A percentile compares a stretch with the other conserved stretches of the same genome.
phyloP scores from a whole-genome alignment of 2,888 invertebrate species.

The Lordiphosa andalusiaca region DNA sequence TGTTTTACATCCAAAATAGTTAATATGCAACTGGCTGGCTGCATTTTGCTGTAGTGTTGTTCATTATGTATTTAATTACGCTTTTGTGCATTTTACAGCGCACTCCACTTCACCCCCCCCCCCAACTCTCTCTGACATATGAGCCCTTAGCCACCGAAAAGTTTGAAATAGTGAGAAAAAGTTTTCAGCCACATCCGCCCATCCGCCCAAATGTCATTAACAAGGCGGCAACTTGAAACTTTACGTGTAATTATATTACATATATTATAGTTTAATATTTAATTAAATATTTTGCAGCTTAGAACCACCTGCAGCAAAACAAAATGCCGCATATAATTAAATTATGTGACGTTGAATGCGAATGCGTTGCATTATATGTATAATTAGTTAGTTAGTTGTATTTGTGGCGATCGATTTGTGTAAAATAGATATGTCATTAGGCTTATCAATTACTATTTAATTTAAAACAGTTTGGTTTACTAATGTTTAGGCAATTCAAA shows the following conservation, averaged over 20 bases:
- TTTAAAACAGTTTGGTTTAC: conserved; percentile 62
- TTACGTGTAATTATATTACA: conserved; percentile 57
- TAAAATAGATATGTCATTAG: conserved; percentile 35
- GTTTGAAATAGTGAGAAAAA: conserved; percentile 33
- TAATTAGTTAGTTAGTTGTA: conserved; percentile 42
- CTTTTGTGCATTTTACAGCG: conserved; percentile 64
- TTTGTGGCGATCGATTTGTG: conserved; percentile 9
- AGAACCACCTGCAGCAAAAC: conserved; percentile 2
- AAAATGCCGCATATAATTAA: conserved; percentile 43
- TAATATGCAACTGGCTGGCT: conserved; percentile 40
- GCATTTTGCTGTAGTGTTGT: conserved; percentile 52
- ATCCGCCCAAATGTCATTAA: conserved; percentile 57
- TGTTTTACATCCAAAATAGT: conserved; percentile 9
- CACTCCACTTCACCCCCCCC: conserved; percentile 13
- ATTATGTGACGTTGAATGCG: conserved; percentile 31
- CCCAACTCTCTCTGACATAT: conserved; percentile 9
- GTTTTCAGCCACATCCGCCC: conserved; percentile 20
- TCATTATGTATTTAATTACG: conserved; percentile 75
- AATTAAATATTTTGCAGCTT: conserved; percentile 63
- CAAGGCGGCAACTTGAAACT: conserved; percentile 62
- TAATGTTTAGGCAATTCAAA: conserved; percentile 40
- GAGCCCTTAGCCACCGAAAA: conserved; percentile 45
- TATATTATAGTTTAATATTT: conserved; percentile 67
- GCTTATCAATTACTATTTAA: conserved; percentile 65
- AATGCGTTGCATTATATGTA: conserved; percentile 31